These are phyloP conservation scores for Melanitta fusca DNA, from an alignment of 2,797 vertebrate species.

Conservation along the genomic window DNA sequence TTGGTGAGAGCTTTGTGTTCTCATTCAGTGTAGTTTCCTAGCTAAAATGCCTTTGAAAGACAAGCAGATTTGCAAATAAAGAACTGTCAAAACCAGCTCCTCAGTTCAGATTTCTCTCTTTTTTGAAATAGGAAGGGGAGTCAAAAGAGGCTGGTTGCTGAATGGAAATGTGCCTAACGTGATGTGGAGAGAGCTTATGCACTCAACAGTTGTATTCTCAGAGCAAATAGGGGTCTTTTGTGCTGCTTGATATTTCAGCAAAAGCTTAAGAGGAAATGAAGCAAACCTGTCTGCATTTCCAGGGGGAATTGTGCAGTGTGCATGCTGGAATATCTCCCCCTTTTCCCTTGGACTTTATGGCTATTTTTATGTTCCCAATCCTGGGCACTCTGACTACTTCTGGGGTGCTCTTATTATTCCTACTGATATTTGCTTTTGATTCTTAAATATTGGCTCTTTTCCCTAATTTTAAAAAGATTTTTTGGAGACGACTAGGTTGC, in stretches of 20 bases:
- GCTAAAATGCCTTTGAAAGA: slow-evolving; percentile 15
- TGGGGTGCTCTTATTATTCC: not conserved
- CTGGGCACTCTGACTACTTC: not conserved
- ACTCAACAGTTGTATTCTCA: slow-evolving; percentile 43
- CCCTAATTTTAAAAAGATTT: not conserved
- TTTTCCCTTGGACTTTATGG: not conserved
- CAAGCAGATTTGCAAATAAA: slow-evolving; percentile 27
- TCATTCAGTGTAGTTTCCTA: not conserved
- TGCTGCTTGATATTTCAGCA: slow-evolving; percentile 44
- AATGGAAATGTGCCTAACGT: not conserved
- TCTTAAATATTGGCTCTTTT: not conserved
- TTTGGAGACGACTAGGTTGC: not conserved
- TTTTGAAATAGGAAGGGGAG: not conserved
- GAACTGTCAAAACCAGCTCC: not conserved
- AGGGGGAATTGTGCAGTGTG: not conserved
- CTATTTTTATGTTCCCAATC: not conserved
- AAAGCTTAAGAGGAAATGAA: slow-evolving; percentile 68
- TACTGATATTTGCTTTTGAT: not conserved
- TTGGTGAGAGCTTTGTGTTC: not conserved
- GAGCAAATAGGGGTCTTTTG: slow-evolving; percentile 5
- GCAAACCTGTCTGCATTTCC: not conserved
- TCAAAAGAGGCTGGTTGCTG: not conserved
- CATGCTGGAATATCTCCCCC: not conserved
- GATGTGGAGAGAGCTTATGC: not conserved
- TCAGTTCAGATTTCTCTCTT: not conserved